Evolutionary conservation across 2,113 vertebrate genomes (phyloP), one percentile per base, ranked within the genome.

Genomic region (Melanostigma gelatinosum): DNA sequence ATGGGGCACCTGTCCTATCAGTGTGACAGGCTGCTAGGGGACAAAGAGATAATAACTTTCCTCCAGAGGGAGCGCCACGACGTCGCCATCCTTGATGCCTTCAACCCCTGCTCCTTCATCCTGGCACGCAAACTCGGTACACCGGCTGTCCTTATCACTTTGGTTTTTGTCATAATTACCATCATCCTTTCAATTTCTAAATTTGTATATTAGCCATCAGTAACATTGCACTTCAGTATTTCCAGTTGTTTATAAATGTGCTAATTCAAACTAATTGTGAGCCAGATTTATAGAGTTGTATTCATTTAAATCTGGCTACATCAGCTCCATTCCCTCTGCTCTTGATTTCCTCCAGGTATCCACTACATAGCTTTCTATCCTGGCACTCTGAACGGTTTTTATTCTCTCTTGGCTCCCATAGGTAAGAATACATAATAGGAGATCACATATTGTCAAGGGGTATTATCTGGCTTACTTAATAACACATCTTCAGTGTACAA

Each of bases 71-170:
- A 95, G 58, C 83, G 61, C 0, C 94, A 86, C 24, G 88, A 91
- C 71, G 54, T 94, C 40, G 60, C 79, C 1, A 48, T 93, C 24
- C 36, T 90, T 6, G 91, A 94, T 27, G 24, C 60, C n/a, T 95
- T 95, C 66, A 94, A 94, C 58, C 88, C 85, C 61, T 96, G 94
- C 58, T 89, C 92, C 71, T 93, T 92, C 58, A 88, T 94, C 75
- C 40, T 91, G 69, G 83, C 78, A 46, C 91, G 91, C 70, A 93
- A 80, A 89, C 89, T 91, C 55, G 89, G 91, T 90, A 85, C 8
- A 70, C 64, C 36, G 40, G n/a, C 36, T 34, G 6, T 44, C 68
- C 3, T 34, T 44, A 7, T 75, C 34, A 32, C 44, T 20, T 70
- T 79, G 3, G 0, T 20, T 78, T 34, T 15, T 18, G 27, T 58